A percentile compares a stretch with the other conserved stretches of the same genome.
Evolutionary conservation across 2,888 invertebrate genomes (phyloP).

Genomic region (Nomada goodeniana): DNA sequence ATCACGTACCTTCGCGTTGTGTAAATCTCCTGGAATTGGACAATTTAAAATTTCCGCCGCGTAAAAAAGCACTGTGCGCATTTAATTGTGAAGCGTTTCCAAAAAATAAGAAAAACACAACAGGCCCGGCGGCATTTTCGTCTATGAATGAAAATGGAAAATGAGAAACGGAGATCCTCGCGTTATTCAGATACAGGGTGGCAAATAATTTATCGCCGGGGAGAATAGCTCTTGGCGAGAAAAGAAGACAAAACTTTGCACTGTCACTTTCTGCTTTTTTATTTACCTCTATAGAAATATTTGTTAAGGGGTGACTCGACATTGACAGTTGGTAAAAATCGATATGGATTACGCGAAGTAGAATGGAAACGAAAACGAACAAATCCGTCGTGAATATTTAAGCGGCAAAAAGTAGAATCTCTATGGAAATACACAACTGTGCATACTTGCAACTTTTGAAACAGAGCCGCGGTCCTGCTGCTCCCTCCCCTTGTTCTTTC

Average conservation of each 20-base stretch:
- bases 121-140: neutral
- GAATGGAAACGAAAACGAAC: neutral
- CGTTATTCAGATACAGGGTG: neutral
- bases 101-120: neutral
- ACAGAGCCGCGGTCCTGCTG: neutral
- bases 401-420: neutral
- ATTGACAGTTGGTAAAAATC: constrained; percentile 3
- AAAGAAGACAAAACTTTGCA: neutral
- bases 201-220: neutral
- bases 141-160: neutral
- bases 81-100: neutral
- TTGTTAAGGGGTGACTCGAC: neutral
- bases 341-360: neutral
- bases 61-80: neutral
- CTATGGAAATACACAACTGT: neutral
- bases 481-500: neutral
- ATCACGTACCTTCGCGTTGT: neutral
- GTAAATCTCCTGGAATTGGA: neutral
- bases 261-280: neutral
- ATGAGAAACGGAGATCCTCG: neutral
- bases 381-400: constrained; percentile 11
- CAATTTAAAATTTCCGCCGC: neutral
- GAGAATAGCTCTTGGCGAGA: neutral
- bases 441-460: neutral
- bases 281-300: neutral